Base-by-base conservation (phyloP, 2,888 invertebrate genomes). In the Polyommatus icarus region DNA sequence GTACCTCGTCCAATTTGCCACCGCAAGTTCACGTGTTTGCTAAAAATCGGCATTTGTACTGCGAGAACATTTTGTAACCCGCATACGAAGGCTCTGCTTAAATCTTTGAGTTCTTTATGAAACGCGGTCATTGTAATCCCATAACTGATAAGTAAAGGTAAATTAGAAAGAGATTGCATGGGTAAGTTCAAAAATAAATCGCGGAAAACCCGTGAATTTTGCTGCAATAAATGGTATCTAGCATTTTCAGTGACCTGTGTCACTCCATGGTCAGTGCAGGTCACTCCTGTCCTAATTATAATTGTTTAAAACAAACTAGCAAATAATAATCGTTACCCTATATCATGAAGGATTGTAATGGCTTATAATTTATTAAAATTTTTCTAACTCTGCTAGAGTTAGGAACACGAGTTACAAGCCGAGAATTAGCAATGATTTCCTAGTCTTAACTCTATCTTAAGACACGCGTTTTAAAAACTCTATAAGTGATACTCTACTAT, bases 1-100 rank as follows among this genome's bases (percentile, higher is more conserved):
- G 61, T 32, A 67, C 67, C 67, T 29, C 29, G 67, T 67, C 29
- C 67, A 67, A 67, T 67, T 67, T 32, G 29, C 29, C 29, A 6
- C 67, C 29, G 15, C 67, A 67, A 67, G 67, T 67, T 67, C 67
- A 67, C 29, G 67, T 67, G 67, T 67, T 67, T 5, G 15, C 67
- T 67, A 67, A 67, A 67, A 67, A 29, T 29, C 15, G 15, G 29
- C 6, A 32, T 54, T 18, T 54, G 54, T 18, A 54, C 54, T 54
- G 18, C 18, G 54, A 54, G 54, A 1, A 50, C 15, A 18, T 54
- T 59, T 67, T 61, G 67, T 32, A 67, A 32, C 29, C 67, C 67
- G 24, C 29, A 18, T 15, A 67, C 29, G 24, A 24, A 61, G 24
- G 10, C 10, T 73, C 46, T 24, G 46, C n/a, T 46, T 24, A 46